Evolutionary conservation across 2,113 vertebrate genomes (phyloP).

Genomic region (Thomomys bottae): DNA sequence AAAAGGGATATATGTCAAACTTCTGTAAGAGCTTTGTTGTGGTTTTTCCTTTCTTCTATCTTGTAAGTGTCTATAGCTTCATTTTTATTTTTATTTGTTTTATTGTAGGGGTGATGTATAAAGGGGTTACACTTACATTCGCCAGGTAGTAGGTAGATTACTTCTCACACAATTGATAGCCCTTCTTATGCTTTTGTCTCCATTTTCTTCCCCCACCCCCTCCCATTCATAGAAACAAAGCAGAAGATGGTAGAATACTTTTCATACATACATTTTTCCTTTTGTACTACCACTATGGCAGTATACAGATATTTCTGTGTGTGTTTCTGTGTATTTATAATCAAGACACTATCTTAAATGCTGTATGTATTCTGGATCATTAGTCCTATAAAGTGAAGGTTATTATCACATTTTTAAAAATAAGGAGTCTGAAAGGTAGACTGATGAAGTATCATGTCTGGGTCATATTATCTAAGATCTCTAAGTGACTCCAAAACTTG

Average conservation of each 20-base stretch:
- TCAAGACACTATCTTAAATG: background rate
- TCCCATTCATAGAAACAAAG: constrained; percentile 34
- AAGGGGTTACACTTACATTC: no score
- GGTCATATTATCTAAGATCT: background rate
- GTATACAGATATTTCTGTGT: background rate
- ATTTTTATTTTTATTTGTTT: no score
- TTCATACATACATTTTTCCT: background rate
- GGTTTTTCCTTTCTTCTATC: background rate
- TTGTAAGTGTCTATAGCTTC: background rate
- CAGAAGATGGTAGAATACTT: background rate
- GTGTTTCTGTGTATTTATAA: background rate
- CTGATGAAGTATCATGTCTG: background rate
- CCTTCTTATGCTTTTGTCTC: no score
- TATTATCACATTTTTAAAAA: constrained; percentile 20
- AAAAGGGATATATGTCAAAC: background rate
- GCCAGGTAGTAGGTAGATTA: no score
- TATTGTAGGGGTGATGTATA: no score
- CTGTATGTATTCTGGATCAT: background rate
- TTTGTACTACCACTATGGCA: background rate
- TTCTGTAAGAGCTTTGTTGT: background rate
- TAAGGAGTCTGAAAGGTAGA: background rate
- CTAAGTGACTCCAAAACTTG: background rate
- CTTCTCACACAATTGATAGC: no score
- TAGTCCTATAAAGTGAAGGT: background rate
- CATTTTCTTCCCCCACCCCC: no score